Base-by-base conservation (phyloP, 2,888 invertebrate species). In the Lithophane ornitopus region DNA sequence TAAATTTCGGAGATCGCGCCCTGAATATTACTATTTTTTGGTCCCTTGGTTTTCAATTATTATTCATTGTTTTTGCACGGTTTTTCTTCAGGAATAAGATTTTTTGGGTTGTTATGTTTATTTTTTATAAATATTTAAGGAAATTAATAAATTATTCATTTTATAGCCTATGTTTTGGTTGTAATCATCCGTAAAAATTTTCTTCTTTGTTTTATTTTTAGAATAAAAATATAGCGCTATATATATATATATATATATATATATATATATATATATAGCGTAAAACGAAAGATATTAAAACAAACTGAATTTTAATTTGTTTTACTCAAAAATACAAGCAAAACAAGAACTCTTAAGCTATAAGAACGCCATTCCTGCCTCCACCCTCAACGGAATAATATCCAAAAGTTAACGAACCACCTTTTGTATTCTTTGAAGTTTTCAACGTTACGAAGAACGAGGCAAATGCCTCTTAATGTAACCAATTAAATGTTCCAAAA, bases 1-100 rank as follows among this genome's bases (percentile, higher is more conserved):
- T 93, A 90, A 90, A 88, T 88, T 85, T 81, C 69, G 70, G 76
- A 76, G 80, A 80, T 84, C 80, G 79, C 74, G 82, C 79, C 76
- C 59, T 67, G 80, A 85, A 88, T 87, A 85, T 81, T 80, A 79
- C 67, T 78, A 87, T 72, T 77, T 75, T 81, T 76, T 28, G 61
- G 77, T 62, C 28, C 63, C 41, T 67, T 34, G 34, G 34, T 34
- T 77, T 75, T 62, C 46, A 77, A 82, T 85, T 80, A 74, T 61
- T 74, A 80, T 80, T 70, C 72, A 76, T 76, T 73, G 26, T 52
- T 78, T 70, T 63, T 46, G 22, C 12, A n/a, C 11, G 34, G 19
- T 59, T 71, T 67, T 75, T 71, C 61, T 65, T 66, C 26, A 14
- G 7, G 7, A 70, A n/a, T 46, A 22, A 8, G 2, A 22, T 59